Base-by-base conservation (phyloP, 1,140 invertebrate species). In the Acromyrmex echinatior region DNA sequence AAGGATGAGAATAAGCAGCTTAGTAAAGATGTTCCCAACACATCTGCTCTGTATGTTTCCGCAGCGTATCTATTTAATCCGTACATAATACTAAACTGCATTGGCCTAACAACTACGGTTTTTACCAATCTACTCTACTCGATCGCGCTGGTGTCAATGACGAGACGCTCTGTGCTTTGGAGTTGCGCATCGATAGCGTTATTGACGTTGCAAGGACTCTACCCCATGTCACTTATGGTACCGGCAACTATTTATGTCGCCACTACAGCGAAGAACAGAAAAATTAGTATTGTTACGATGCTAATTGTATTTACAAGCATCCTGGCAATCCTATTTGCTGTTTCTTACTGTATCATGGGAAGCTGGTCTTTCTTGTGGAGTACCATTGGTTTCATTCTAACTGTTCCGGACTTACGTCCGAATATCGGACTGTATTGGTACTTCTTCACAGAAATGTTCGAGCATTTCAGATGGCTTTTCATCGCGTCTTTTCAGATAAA, bases 361-460 rank as follows among this genome's bases (percentile, higher is more conserved):
- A 94, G 92, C 63, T 95, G 93, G 93, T 94, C 92, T 6, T 95
- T 95, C 51, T 6, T 95, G 21, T 81, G 90, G 53, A 95, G 77
- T 51, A 95, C 94, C 0, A 81, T 94, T 51, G 94, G 94, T 12
- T 95, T 96, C 49, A 94, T 95, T 60, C 68, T 95, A n/a, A 93
- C 91, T 10, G 98, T 99, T 28, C 98, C 98, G 31, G 99, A 99
- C 96, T 96, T 99, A 66, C 98, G 98, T 89, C 99, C 99, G 31
- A 99, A 99, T 93, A 98, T 99, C 92, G 99, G 99, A 3, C 95
- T 99, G 0, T 99, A 99, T 94, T 99, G 99, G 99, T 99, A 99
- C 94, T 99, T 99, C 94, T 99, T 99, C 93, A 99, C 99, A 0
- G 99, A 99, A 96, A 99, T 99, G 98, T 99, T 99, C 96, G 99